A percentile compares a stretch with the other conserved stretches of the same genome.
Conservation (phyloP, 2,888 invertebrate genomes). For the Melanotus villosus region DNA sequence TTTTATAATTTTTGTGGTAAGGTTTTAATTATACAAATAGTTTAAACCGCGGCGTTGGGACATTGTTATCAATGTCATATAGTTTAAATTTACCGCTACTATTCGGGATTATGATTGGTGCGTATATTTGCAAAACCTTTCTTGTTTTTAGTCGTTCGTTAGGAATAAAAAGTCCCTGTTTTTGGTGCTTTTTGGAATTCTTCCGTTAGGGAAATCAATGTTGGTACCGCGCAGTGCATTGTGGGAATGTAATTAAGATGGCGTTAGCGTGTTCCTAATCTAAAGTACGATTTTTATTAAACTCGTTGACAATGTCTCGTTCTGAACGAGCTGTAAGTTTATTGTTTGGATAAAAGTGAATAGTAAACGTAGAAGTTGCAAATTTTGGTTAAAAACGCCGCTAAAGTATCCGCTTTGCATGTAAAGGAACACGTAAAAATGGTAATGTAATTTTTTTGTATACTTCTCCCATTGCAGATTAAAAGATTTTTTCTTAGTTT, state of each 20-base stretch:
- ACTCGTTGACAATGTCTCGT: constrained; percentile 64
- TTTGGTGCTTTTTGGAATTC: constrained; percentile 66
- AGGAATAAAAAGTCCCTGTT: constrained; percentile 64
- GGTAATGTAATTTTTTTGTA: constrained; percentile 66
- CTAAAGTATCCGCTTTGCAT: constrained; percentile 57
- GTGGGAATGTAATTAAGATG: constrained; percentile 62
- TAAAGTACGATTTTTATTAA: constrained; percentile 22
- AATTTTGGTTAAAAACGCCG: constrained; percentile 45
- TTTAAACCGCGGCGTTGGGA: too few relatives aligned
- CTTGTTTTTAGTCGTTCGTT: constrained; percentile 30
- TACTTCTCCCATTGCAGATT: constrained; percentile 18
- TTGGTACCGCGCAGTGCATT: constrained; percentile 65
- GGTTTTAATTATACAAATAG: too few relatives aligned
- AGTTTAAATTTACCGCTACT: constrained; percentile 15
- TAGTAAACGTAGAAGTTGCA: constrained; percentile 40
- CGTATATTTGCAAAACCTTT: background rate
- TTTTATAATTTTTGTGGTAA: too few relatives aligned
- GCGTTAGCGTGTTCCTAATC: constrained; percentile 62
- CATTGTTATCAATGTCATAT: background rate
- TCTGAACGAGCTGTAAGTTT: constrained; percentile 67
- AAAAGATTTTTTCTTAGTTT: constrained; percentile 6
- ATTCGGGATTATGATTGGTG: background rate
- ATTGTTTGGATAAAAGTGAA: constrained; percentile 45
- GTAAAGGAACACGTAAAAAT: constrained; percentile 60
- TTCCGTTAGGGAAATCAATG: constrained; percentile 69